These are phyloP conservation scores for Paradoxurus hermaphroditus DNA, from an alignment of 2,113 vertebrate genomes.

Conservation along the genomic window DNA sequence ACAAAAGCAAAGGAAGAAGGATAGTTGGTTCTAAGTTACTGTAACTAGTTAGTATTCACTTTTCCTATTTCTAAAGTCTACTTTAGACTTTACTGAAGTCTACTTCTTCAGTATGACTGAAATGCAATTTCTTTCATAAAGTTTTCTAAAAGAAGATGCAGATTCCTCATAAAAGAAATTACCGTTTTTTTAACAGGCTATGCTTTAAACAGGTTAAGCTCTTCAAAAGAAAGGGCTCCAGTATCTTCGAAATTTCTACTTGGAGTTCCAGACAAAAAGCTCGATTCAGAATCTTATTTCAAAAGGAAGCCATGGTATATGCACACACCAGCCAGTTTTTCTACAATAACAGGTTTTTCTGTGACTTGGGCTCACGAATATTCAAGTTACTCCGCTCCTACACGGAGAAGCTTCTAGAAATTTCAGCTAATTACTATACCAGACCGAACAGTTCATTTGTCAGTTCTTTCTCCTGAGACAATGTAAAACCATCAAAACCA, in stretches of 20 bases:
- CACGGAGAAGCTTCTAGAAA: not conserved
- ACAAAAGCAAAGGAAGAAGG: too few species aligned
- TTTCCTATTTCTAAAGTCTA: not conserved
- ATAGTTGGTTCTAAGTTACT: too few species aligned
- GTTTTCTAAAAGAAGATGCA: not conserved
- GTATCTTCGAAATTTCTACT: not conserved
- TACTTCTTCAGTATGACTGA: not conserved
- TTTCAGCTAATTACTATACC: not conserved
- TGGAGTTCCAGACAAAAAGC: not conserved
- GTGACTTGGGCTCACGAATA: not conserved
- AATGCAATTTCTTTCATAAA: not conserved
- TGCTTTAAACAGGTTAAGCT: not conserved
- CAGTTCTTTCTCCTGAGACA: not conserved
- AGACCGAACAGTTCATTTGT: not conserved
- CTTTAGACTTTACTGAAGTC: too few species aligned
- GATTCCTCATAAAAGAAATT: not conserved
- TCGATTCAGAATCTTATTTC: not conserved
- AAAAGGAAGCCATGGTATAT: not conserved
- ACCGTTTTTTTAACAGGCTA: not conserved
- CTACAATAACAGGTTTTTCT: not conserved
- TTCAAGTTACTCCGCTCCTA: not conserved
- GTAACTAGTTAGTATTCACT: not conserved
- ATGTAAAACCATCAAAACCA: not conserved
- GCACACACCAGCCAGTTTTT: not conserved
- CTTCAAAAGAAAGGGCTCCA: not conserved